Evolutionary conservation across 1,140 invertebrate species (phyloP).

Genomic region (Ericerus pela): DNA sequence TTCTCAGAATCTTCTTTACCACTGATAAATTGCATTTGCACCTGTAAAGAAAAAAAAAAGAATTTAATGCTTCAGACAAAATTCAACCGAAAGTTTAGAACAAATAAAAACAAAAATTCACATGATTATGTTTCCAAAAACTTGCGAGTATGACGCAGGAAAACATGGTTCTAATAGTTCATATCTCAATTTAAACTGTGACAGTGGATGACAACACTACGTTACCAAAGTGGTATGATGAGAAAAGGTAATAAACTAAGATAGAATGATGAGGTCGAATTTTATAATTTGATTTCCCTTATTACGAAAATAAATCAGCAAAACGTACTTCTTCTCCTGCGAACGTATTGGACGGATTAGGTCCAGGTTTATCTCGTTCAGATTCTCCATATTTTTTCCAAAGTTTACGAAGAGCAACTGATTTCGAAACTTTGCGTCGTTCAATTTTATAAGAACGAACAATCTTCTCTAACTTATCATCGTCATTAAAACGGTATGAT

Average conservation of each 20-base stretch:
- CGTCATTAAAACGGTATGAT: constrained; percentile 82
- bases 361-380: constrained; percentile 76
- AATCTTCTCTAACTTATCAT: constrained; percentile 72
- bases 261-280: no score
- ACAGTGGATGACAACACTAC: no score
- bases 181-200: no score
- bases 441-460: constrained; percentile 84
- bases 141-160: no score
- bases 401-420: constrained; percentile 77
- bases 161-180: no score
- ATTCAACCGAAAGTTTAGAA: not conserved
- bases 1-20: constrained; percentile 74
- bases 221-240: no score
- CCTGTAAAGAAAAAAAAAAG: constrained; percentile 7
- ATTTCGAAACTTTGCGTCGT: constrained; percentile 77
- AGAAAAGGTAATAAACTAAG: no score
- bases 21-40: constrained; percentile 70
- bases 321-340: constrained; percentile 80
- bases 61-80: not conserved
- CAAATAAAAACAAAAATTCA: no score
- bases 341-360: constrained; percentile 90
- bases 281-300: no score
- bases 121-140: no score
- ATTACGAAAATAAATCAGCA: not conserved
- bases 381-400: constrained; percentile 92